Evolutionary conservation across 2,797 vertebrate genomes (phyloP).

Genomic region (Helarctos malayanus): DNA sequence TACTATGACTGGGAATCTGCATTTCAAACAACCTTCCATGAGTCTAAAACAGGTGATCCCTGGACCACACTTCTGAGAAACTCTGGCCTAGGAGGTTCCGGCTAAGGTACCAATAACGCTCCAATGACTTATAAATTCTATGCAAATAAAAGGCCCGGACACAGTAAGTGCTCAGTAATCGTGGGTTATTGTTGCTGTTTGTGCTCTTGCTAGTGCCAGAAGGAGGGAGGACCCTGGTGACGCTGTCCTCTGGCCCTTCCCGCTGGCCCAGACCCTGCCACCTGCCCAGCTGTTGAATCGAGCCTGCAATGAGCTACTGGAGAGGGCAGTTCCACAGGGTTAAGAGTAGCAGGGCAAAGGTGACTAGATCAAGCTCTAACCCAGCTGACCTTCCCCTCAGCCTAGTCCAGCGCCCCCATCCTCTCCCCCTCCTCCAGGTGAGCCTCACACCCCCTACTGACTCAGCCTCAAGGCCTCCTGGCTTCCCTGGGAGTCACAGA

Average conservation of each 20-base stretch:
- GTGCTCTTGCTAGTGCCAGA: too few species aligned
- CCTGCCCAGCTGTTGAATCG: not conserved
- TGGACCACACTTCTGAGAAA: not conserved
- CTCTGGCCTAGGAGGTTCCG: not conserved
- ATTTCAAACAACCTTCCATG: not conserved
- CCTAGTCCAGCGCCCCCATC: not conserved
- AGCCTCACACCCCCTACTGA: not conserved
- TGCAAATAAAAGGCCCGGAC: not conserved
- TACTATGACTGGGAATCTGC: not conserved
- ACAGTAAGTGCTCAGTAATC: not conserved
- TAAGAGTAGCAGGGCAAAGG: not conserved
- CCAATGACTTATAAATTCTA: not conserved
- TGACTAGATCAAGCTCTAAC: not conserved
- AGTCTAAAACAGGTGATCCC: not conserved
- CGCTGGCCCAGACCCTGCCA: not conserved
- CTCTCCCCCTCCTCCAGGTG: not conserved
- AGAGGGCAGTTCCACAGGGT: not conserved
- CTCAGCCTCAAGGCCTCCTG: not conserved
- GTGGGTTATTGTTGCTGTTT: not conserved
- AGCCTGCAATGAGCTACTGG: not conserved
- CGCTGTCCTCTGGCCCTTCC: not conserved
- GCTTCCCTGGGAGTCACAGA: not conserved
- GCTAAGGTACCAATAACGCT: conserved; percentile 6
- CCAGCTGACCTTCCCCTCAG: too few species aligned
- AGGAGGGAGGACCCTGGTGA: not conserved